Conservation (phyloP, 2,797 vertebrate genomes). For the Phoebastria nigripes region DNA sequence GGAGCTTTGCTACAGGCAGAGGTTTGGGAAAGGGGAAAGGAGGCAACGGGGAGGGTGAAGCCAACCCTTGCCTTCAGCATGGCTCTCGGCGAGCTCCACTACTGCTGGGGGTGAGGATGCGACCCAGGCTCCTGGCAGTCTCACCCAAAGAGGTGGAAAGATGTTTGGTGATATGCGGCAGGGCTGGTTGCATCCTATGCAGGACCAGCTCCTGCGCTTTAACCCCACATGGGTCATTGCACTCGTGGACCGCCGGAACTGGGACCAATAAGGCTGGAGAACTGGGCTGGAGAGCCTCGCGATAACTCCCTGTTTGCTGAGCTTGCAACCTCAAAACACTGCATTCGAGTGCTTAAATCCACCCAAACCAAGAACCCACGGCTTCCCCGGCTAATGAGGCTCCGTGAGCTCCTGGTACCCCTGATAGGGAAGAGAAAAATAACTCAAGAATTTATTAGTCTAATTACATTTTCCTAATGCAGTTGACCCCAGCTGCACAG, state of each 20-base stretch:
- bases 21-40: not conserved
- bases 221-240: not conserved
- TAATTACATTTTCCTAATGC: constrained; percentile 68
- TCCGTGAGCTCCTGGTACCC: not conserved
- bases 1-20: not conserved
- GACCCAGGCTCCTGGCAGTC: not conserved
- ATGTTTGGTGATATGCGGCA: not conserved
- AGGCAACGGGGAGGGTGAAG: not conserved
- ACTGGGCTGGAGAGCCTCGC: not conserved
- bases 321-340: too few relatives aligned
- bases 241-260: fast-evolving
- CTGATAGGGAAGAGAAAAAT: not conserved
- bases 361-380: not conserved
- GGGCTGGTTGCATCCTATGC: not conserved
- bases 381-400: not conserved
- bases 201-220: not conserved
- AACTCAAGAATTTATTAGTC: constrained; percentile 57
- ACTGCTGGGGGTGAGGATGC: fast-evolving
- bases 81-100: fast-evolving
- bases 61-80: too few relatives aligned
- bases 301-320: not conserved
- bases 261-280: not conserved
- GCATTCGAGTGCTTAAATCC: not conserved
- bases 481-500: constrained; percentile 33
- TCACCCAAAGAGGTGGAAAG: not conserved